Evolutionary conservation across 2,797 vertebrate genomes (phyloP).

Genomic region (Esox lucius): DNA sequence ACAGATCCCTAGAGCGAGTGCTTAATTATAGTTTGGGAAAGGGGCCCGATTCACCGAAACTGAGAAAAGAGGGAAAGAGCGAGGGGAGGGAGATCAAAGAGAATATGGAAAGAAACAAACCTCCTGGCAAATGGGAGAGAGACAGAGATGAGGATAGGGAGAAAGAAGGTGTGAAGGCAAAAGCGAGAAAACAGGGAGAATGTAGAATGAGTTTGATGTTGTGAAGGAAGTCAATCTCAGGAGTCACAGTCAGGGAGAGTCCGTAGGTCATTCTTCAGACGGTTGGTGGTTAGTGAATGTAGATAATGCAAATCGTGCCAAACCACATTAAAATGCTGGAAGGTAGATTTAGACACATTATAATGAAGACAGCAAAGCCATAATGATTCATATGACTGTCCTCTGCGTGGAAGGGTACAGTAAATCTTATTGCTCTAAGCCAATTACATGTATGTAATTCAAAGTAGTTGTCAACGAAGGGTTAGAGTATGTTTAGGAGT

Average conservation of each 20-base stretch:
- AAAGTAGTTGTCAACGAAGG: no score
- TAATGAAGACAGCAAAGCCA: not conserved
- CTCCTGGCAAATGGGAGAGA: slow-evolving; percentile 14
- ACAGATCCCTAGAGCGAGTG: slow-evolving; percentile 46
- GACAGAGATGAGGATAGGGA: not conserved
- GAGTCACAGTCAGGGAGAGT: not conserved
- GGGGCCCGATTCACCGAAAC: slow-evolving; percentile 26
- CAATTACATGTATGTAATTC: no score
- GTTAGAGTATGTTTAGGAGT: no score
- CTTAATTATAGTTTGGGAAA: slow-evolving; percentile 59
- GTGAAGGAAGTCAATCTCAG: not conserved
- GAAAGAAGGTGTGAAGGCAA: slow-evolving; percentile 2
- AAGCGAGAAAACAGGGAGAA: slow-evolving; percentile 8
- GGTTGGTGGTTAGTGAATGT: not conserved
- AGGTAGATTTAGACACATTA: not conserved
- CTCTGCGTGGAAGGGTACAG: not conserved
- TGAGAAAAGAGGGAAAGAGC: slow-evolving; percentile 30
- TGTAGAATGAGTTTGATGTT: slow-evolving; percentile 8
- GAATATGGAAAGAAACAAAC: slow-evolving; percentile 44
- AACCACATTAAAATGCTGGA: not conserved
- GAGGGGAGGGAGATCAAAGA: slow-evolving; percentile 57
- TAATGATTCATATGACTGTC: not conserved
- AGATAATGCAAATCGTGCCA: not conserved
- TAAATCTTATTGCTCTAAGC: not conserved
- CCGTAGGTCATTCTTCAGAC: not conserved